Conservation (phyloP, 2,888 invertebrate genomes). For the Caenorhabditis sp. region DNA sequence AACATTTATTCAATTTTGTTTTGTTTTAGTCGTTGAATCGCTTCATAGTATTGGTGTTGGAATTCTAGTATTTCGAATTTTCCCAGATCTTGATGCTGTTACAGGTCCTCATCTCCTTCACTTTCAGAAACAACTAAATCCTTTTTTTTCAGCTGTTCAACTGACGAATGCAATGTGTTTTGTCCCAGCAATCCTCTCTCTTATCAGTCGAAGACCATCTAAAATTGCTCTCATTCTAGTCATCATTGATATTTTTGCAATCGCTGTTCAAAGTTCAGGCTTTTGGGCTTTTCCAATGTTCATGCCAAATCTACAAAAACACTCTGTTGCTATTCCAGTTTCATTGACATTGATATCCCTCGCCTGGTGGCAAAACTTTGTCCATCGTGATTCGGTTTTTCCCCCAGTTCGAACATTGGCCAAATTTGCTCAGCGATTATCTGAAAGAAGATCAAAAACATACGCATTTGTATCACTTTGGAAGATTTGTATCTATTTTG, state of each 20-base stretch:
- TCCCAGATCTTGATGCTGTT: constrained; percentile 90
- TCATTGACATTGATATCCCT: constrained; percentile 86
- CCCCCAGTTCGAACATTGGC: constrained; percentile 71
- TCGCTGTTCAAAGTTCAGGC: constrained; percentile 87
- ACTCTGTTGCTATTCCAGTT: constrained; percentile 85
- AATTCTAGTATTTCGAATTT: constrained; percentile 84
- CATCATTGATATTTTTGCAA: constrained; percentile 81
- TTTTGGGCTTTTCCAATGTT: constrained; percentile 86
- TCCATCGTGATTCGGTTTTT: constrained; percentile 84
- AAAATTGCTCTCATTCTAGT: constrained; percentile 62
- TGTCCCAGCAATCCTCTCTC: constrained; percentile 80
- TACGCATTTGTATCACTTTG: constrained; percentile 87
- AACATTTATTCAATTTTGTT: constrained; percentile 64
- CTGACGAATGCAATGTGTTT: constrained; percentile 93
- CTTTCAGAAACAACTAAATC: constrained; percentile 2
- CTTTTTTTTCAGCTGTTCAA: constrained; percentile 78
- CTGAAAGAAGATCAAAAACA: constrained; percentile 84
- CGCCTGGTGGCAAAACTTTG: constrained; percentile 98
- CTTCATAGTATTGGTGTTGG: constrained; percentile 87
- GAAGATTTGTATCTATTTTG: constrained; percentile 85
- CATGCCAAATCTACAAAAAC: constrained; percentile 61
- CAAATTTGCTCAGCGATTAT: constrained; percentile 76
- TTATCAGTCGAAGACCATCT: constrained; percentile 74
- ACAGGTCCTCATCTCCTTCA: constrained; percentile 78
- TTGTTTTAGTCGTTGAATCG: constrained; percentile 83